Conservation (phyloP, 2,797 vertebrate genomes). For the Zalophus californianus region DNA sequence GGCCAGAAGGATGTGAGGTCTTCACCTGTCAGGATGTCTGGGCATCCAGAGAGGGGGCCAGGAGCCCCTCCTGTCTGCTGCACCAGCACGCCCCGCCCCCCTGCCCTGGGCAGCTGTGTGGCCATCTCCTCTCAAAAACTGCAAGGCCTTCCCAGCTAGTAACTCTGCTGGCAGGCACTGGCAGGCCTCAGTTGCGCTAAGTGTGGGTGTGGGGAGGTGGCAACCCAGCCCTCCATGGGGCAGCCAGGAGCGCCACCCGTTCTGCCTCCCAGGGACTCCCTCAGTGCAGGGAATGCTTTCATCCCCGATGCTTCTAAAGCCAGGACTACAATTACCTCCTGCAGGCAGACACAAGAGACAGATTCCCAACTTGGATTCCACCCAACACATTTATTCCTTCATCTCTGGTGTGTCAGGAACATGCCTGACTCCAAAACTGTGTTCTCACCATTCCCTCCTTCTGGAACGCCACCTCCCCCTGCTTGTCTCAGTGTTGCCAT, state of each 20-base stretch:
- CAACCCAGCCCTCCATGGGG: neutral
- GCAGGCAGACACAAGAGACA: neutral
- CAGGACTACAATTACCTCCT: conserved; percentile 40
- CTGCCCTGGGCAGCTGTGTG: neutral
- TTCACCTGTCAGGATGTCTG: neutral
- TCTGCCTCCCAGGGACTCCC: conserved; percentile 25
- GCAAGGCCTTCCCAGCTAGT: neutral
- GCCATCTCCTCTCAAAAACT: neutral
- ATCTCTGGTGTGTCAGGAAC: conserved; percentile 34
- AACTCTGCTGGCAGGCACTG: neutral
- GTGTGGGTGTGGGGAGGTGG: neutral
- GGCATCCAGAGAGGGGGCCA: neutral
- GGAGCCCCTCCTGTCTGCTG: neutral
- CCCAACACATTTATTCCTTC: neutral
- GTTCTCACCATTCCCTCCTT: neutral
- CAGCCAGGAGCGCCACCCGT: neutral
- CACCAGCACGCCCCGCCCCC: neutral
- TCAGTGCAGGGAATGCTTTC: conserved; percentile 50
- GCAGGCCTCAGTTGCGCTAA: neutral
- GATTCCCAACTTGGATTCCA: neutral
- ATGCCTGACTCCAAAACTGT: neutral
- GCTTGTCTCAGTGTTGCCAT: neutral
- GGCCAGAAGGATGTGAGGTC: neutral
- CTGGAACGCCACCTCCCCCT: neutral
- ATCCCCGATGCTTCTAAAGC: conserved; percentile 45